Percentiles rank a stretch among this genome's conserved stretches.
These are phyloP conservation scores for Leptonema lineaticorne DNA, from an alignment of 1,140 invertebrate species.

Conservation along the genomic window DNA sequence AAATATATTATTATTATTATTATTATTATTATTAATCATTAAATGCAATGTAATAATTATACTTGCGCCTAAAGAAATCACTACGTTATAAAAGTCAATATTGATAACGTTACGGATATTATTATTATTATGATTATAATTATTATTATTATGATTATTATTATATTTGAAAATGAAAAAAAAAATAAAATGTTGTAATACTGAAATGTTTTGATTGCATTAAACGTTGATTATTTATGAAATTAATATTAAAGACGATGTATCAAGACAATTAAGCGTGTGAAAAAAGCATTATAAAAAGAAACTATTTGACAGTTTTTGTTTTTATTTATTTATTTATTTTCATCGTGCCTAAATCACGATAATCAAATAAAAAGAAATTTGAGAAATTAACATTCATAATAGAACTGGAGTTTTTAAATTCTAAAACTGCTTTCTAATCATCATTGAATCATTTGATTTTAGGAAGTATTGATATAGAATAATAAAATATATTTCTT, in stretches of 20 bases:
- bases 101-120: slow-evolving; percentile 36
- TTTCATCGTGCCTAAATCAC: too few relatives aligned
- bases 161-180: slow-evolving; percentile 27
- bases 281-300: slow-evolving; percentile 41
- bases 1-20: too few relatives aligned
- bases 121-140: slow-evolving; percentile 31
- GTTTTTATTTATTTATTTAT: slow-evolving; percentile 11
- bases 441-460: too few relatives aligned
- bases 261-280: slow-evolving; percentile 42
- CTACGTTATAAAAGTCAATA: slow-evolving; percentile 39
- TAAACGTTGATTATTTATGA: slow-evolving; percentile 37
- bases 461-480: too few relatives aligned
- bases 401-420: too few relatives aligned
- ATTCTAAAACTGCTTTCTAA: too few relatives aligned
- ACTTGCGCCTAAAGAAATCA: slow-evolving; percentile 39
- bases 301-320: slow-evolving; percentile 32
- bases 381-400: too few relatives aligned
- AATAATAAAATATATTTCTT: too few relatives aligned
- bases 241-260: slow-evolving; percentile 37
- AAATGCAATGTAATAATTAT: slow-evolving; percentile 37
- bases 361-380: too few relatives aligned
- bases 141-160: neutral
- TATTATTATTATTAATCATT: slow-evolving; percentile 24
- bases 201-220: slow-evolving; percentile 35
- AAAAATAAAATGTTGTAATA: slow-evolving; percentile 36